Conservation (phyloP, 2,888 invertebrate species). For the Brachyptera putata region DNA sequence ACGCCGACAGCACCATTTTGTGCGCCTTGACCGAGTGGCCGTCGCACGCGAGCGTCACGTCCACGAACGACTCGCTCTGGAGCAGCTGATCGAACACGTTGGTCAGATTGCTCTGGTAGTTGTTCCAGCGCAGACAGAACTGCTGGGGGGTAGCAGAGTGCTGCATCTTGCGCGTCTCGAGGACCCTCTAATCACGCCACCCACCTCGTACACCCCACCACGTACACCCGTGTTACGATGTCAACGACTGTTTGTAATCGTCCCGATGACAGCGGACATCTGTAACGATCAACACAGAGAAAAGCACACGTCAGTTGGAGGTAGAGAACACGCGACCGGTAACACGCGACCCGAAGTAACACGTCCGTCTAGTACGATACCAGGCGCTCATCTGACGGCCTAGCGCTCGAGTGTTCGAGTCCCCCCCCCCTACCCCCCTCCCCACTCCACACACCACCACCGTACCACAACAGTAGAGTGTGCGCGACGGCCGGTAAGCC, state of each 20-base stretch:
- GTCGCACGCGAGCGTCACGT: conserved; percentile 88
- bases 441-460: conserved; percentile 21
- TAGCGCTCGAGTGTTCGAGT: conserved; percentile 26
- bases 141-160: conserved; percentile 59
- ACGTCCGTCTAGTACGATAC: conserved; percentile 21
- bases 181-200: no score
- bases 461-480: conserved; percentile 22
- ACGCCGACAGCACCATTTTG: conserved; percentile 89
- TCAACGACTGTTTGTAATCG: no score
- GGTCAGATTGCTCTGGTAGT: conserved; percentile 84
- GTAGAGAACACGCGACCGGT: conserved; percentile 4
- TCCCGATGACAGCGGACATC: conserved; percentile 34
- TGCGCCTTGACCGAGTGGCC: conserved; percentile 88
- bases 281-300: no score
- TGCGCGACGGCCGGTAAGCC: conserved; percentile 24
- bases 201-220: no score
- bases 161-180: conserved; percentile 29
- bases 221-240: no score
- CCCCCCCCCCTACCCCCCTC: no score
- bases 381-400: conserved; percentile 25
- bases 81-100: conserved; percentile 85
- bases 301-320: neutral
- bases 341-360: no score
- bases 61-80: conserved; percentile 85
- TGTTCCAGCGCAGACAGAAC: conserved; percentile 90